Conservation (phyloP, 2,113 vertebrate genomes). For the Catharus bicknelli region DNA sequence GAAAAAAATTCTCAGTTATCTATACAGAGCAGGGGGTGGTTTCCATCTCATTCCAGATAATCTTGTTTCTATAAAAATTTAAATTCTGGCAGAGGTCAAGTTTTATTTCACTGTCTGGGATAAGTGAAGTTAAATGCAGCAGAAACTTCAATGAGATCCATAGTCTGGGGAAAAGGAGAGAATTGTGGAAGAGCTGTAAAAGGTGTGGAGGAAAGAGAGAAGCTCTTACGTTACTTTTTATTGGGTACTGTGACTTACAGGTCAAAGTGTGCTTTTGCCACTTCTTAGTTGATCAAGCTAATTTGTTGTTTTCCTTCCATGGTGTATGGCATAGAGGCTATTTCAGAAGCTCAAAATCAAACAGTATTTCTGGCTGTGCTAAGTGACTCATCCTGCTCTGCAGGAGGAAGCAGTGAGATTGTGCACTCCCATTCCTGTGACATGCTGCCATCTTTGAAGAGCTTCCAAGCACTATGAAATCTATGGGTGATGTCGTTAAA, state of each 20-base stretch:
- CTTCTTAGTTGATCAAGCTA: background rate
- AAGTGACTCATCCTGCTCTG: background rate
- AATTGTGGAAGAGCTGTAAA: background rate
- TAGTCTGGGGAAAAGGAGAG: background rate
- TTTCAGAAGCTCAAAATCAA: background rate
- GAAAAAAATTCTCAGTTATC: background rate
- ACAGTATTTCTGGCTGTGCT: background rate
- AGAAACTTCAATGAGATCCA: fast-evolving
- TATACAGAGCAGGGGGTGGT: background rate
- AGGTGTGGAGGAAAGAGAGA: background rate
- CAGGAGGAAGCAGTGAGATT: background rate
- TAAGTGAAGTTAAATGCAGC: background rate
- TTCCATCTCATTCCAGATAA: background rate
- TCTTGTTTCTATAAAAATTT: background rate
- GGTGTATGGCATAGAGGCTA: background rate
- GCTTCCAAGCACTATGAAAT: background rate
- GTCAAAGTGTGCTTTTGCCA: background rate
- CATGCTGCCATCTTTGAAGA: background rate
- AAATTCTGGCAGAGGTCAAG: background rate
- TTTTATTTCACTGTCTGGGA: background rate
- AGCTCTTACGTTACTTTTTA: background rate
- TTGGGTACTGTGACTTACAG: background rate
- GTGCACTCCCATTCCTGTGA: background rate
- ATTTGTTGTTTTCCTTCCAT: background rate
- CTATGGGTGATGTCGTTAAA: background rate